Evolutionary conservation across 2,797 vertebrate genomes (phyloP).

Genomic region (Rhinophrynus dorsalis): DNA sequence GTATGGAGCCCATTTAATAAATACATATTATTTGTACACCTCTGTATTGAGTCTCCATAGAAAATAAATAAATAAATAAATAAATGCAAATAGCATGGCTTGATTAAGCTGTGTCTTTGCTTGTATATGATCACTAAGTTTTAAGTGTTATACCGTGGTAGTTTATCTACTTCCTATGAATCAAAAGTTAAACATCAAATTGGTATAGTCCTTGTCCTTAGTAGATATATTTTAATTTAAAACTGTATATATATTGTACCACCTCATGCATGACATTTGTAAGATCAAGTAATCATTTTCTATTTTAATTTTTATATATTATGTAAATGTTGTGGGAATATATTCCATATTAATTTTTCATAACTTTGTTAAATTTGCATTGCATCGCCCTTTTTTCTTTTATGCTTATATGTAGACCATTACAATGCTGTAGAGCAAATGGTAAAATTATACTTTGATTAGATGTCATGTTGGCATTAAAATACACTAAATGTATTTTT

Average conservation of each 20-base stretch:
- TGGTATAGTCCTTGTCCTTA: too few relatives aligned
- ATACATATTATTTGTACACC: too few relatives aligned
- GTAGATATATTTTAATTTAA: conserved; percentile 17
- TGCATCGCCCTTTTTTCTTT: not conserved
- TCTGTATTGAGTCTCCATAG: too few relatives aligned
- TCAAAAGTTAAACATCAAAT: too few relatives aligned
- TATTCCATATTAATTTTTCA: conserved; percentile 29
- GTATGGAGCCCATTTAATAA: too few relatives aligned
- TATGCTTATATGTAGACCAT: conserved; percentile 12
- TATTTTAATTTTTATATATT: conserved; percentile 24
- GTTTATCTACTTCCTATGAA: too few relatives aligned
- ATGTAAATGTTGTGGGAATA: conserved; percentile 34
- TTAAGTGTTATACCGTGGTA: too few relatives aligned
- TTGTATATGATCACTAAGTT: too few relatives aligned
- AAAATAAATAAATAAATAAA: too few relatives aligned
- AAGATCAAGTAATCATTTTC: conserved; percentile 6
- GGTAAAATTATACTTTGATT: conserved; percentile 1
- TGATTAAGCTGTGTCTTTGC: too few relatives aligned
- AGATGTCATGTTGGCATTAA: conserved; percentile 16
- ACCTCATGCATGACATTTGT: conserved; percentile 4
- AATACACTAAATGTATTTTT: not conserved
- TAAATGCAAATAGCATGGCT: too few relatives aligned
- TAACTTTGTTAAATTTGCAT: conserved; percentile 28
- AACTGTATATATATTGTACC: not conserved
- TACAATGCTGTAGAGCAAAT: conserved; percentile 23